Evolutionary conservation across 2,113 vertebrate genomes (phyloP).

Genomic region (Crotalus viridis): DNA sequence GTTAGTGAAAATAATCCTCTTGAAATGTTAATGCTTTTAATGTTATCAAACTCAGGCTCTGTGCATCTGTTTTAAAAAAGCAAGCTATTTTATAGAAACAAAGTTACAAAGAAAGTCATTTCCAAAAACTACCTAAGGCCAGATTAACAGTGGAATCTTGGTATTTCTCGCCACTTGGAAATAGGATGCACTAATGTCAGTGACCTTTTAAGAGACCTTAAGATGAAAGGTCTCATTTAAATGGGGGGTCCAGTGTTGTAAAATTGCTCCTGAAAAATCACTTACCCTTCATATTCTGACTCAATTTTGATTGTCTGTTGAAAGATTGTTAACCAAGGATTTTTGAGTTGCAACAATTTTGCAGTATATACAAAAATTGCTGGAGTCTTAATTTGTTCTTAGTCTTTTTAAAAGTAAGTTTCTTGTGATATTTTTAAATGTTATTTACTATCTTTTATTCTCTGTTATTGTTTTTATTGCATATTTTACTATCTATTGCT

Average conservation of each 20-base stretch:
- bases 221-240: background rate
- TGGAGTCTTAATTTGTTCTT: background rate
- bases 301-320: background rate
- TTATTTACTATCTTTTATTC: background rate
- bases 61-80: background rate
- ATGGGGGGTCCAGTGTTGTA: too few relatives aligned
- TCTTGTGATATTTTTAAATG: background rate
- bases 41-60: background rate
- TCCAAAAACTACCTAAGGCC: background rate
- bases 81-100: background rate
- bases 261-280: background rate
- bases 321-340: background rate
- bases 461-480: background rate
- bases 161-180: background rate
- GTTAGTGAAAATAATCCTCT: background rate
- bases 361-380: background rate
- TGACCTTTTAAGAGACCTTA: background rate
- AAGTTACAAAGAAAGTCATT: background rate
- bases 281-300: background rate
- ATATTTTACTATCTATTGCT: background rate
- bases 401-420: background rate
- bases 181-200: too few relatives aligned
- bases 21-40: background rate
- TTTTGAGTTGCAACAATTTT: background rate
- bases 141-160: background rate